A percentile compares a stretch with the other conserved stretches of the same genome.
phyloP scores from a whole-genome alignment of 2,888 invertebrate genomes.

The Lymantria dispar region DNA sequence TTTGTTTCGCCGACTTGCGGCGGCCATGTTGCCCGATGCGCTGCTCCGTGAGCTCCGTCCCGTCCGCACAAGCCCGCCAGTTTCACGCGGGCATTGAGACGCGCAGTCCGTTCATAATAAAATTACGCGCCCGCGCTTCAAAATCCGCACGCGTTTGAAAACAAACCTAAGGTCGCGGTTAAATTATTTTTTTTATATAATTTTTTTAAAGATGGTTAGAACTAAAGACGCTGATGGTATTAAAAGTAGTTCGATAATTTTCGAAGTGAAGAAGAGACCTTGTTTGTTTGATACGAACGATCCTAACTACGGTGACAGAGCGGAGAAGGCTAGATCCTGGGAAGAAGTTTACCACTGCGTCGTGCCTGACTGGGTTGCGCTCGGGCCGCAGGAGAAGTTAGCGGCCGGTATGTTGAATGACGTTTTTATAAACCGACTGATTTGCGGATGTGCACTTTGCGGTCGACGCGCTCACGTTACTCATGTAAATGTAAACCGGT shows the following conservation, averaged over 20 bases:
- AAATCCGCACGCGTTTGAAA: conserved; percentile 42
- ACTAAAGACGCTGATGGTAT: conserved; percentile 69
- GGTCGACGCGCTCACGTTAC: conserved; percentile 28
- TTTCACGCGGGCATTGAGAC: conserved; percentile 71
- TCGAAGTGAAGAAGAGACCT: conserved; percentile 68
- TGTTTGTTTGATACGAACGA: conserved; percentile 73
- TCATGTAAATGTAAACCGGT: conserved; percentile 42
- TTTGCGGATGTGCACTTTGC: conserved; percentile 41
- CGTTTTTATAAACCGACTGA: conserved; percentile 42
- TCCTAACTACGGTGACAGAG: conserved; percentile 66
- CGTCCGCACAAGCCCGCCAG: conserved; percentile 56
- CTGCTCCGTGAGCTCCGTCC: conserved; percentile 43
- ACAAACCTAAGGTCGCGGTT: conserved; percentile 14
- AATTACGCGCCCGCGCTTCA: conserved; percentile 39
- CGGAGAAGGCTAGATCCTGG: conserved; percentile 73
- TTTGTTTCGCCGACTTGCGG: conserved; percentile 54
- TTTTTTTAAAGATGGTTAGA: conserved; percentile 55
- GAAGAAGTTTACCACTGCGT: conserved; percentile 73
- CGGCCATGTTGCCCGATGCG: conserved; percentile 67
- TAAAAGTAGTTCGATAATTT: conserved; percentile 65
- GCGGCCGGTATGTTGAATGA: conserved; percentile 67
- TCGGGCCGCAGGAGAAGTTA: conserved; percentile 65
- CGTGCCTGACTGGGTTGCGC: conserved; percentile 68
- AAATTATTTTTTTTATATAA: conserved; percentile 18
- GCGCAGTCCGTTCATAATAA: conserved; percentile 49